Evolutionary conservation across 2,888 invertebrate genomes (phyloP), one percentile per base, ranked within the genome.

Genomic region (Tipula confusa): DNA sequence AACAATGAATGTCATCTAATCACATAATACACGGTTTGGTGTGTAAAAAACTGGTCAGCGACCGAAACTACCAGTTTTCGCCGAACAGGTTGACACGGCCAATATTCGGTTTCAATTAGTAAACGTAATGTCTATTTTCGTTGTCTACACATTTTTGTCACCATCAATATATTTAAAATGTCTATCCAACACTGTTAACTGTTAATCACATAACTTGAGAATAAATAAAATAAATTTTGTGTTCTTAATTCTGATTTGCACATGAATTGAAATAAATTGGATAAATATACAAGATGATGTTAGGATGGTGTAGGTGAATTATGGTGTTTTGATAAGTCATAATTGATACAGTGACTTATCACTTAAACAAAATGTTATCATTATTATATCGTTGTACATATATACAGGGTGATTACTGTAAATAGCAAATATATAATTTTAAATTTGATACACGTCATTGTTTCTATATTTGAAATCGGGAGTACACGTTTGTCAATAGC

Each of bases 251-350:
- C 24, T 64, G 64, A 64, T 64, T 64, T 64, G 24, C 64, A 64
- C 64, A 64, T 24, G 64, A 64, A 64, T 64, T 64, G 64, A 64
- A 64, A 64, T 64, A 64, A 64, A 64, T 64, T 24, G 24, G 24
- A 24, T n/a, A 9, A 64, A 64, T 64, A 18, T 5, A 64, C 24
- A 64, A 64, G 18, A 24, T 24, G 64, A 64, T 38, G 13, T 9
- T 24, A 64, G 64, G 64, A 64, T 64, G 24, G 64, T 64, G 64
- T 64, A 64, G 64, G 64, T 64, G 64, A 64, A 64, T 64, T 64
- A 64, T 64, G 64, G 64, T 64, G 64, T 24, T 64, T 24, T 64
- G 64, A 64, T 64, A 24, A 64, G 11, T 64, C 64, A 24, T 64
- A 64, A 64, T 64, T 64, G 64, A 64, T 64, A 64, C 64, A 64